Evolutionary conservation across 2,113 vertebrate genomes (phyloP), one percentile per base, ranked within the genome.

Genomic region (Xiphias gladius): DNA sequence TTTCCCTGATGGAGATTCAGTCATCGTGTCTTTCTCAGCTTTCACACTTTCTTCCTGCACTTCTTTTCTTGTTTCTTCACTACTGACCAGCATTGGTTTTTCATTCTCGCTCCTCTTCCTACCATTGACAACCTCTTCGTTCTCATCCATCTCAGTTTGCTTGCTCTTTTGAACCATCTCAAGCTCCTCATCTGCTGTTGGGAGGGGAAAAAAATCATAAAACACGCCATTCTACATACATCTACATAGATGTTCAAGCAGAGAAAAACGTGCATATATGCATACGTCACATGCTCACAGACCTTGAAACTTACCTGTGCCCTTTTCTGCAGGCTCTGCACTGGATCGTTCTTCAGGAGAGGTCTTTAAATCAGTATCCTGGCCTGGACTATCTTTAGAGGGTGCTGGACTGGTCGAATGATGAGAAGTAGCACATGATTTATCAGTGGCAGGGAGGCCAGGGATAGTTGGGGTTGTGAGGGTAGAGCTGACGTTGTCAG

Each of bases 11-110:
- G 41, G 46, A 67, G 83, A 48, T 62, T 84, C 70, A 70, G 46
- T 54, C 17, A 1, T 14, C 19, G 66, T 7, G 19, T 80, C 82
- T 67, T 80, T 78, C 50, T 90, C 86, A 24, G 79, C 37, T 81
- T 86, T 86, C 71, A 87, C 84, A 72, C 62, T 76, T 35, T 76
- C 64, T 50, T 63, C 83, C 65, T 69, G 71, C 66, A 10, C 68
- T 76, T 86, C 76, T 83, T 76, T 76, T 30, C 12, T 69, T 37
- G 24, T 76, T 7, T 16, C 63, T 24, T 82, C 70, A 1, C 28
- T 70, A 28, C 65, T 73, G 35, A 48, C 72, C 30, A 75, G 16
- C 37, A 41, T 41, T 43, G 66, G 37, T 80, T 88, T 70, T 76
- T 74, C 79, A 28, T 55, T 69, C 26, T 85, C 75, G 2, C 43